phyloP scores from a whole-genome alignment of 2,797 vertebrate genomes.

The Sebastiscus tertius region DNA sequence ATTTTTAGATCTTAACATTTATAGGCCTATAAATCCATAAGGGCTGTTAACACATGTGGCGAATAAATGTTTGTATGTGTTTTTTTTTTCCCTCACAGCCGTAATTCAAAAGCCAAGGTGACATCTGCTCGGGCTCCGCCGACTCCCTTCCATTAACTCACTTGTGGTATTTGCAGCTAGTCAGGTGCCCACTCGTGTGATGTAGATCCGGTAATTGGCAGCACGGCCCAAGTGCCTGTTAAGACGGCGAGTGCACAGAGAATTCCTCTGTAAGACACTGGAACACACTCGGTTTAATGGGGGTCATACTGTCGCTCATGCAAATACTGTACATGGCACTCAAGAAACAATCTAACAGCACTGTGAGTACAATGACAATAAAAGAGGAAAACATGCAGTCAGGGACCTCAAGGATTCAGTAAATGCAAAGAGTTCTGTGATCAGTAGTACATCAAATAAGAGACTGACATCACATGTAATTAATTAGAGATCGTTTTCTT shows the following conservation, averaged over 20 bases:
- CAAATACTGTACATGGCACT: neutral
- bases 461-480: neutral
- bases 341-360: neutral
- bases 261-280: constrained; percentile 3
- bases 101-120: constrained; percentile 15
- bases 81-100: neutral
- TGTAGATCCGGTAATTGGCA: constrained; percentile 44
- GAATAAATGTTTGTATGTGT: neutral
- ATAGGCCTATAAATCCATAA: constrained; percentile 8
- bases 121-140: constrained; percentile 28
- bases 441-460: neutral
- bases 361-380: neutral
- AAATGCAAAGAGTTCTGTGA: neutral
- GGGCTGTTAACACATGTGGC: neutral
- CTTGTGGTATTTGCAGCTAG: constrained; percentile 39
- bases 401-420: neutral
- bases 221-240: constrained; percentile 33
- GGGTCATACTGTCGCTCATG: constrained; percentile 7
- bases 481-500: fast-evolving
- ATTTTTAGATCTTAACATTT: neutral
- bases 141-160: constrained; percentile 28
- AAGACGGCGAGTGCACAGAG: neutral
- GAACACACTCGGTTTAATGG: constrained; percentile 29
- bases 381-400: neutral
- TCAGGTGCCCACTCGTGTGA: constrained; percentile 52